Conservation (phyloP, 2,113 vertebrate species). For the Bufo gargarizans region DNA sequence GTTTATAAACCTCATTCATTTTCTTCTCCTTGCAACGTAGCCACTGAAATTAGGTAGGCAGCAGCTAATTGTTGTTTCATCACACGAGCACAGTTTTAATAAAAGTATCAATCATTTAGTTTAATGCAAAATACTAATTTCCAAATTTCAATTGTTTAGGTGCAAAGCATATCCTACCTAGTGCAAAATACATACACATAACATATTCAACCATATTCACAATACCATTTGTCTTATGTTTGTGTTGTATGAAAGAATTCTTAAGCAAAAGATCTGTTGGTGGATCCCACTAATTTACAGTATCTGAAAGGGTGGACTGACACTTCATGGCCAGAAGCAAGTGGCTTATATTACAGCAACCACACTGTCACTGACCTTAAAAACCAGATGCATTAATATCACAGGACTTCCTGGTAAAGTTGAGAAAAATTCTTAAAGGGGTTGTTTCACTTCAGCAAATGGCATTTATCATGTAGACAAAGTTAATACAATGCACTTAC, state of each 20-base stretch:
- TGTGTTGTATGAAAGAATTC: background rate
- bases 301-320: background rate
- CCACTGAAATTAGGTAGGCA: constrained; percentile 68
- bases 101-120: background rate
- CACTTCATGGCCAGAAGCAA: too few species aligned
- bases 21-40: constrained; percentile 74
- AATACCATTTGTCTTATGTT: background rate
- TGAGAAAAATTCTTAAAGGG: too few species aligned
- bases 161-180: background rate
- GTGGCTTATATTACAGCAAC: too few species aligned
- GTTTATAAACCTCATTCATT: constrained; percentile 75
- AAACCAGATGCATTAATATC: background rate
- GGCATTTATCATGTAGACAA: too few species aligned
- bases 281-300: background rate
- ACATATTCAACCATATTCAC: background rate
- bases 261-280: background rate
- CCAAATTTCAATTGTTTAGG: background rate
- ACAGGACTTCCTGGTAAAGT: too few species aligned
- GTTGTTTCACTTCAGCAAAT: too few species aligned
- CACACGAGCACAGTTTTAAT: background rate
- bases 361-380: background rate
- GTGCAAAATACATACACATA: background rate
- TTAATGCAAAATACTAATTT: background rate
- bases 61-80: constrained; percentile 70
- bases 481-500: too few species aligned